Conservation (phyloP, 1,140 invertebrate genomes). For the Drosophila fuyamai region DNA sequence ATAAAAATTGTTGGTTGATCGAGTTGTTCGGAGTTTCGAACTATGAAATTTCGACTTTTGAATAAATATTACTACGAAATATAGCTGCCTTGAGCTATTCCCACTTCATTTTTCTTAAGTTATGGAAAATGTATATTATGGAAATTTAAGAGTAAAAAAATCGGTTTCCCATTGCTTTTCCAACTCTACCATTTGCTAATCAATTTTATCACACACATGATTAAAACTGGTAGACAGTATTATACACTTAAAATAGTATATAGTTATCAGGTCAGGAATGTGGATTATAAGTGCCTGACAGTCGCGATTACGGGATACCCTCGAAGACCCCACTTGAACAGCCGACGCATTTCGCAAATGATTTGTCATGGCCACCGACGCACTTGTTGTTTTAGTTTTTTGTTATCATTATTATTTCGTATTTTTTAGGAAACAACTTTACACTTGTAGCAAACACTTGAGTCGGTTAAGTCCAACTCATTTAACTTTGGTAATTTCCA, state of each 20-base stretch:
- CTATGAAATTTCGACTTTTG: too few relatives aligned
- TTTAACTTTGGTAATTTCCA: constrained; percentile 8
- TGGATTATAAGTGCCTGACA: constrained; percentile 14
- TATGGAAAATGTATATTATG: too few relatives aligned
- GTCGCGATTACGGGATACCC: constrained; percentile 5
- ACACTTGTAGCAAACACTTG: constrained; percentile 15
- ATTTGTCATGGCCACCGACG: constrained; percentile 14
- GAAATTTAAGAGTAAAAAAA: too few relatives aligned
- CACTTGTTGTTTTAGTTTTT: constrained; percentile 1
- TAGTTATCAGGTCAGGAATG: constrained; percentile 21
- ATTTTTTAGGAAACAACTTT: constrained; percentile 13
- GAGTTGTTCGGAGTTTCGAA: too few relatives aligned
- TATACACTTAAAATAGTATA: neutral
- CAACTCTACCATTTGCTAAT: too few relatives aligned
- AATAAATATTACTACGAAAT: too few relatives aligned
- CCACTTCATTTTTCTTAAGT: too few relatives aligned
- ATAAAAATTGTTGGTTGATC: too few relatives aligned
- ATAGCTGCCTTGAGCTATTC: too few relatives aligned
- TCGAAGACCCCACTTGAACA: constrained; percentile 40
- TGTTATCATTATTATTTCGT: constrained; percentile 25
- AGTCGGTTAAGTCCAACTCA: constrained; percentile 6
- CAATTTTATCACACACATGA: neutral
- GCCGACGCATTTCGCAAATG: constrained; percentile 26
- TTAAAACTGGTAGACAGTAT: too few relatives aligned
- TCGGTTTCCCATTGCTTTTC: too few relatives aligned